Evolutionary conservation across 2,113 vertebrate species (phyloP), one percentile per base, ranked within the genome.

Genomic region (Bufo gargarizans): DNA sequence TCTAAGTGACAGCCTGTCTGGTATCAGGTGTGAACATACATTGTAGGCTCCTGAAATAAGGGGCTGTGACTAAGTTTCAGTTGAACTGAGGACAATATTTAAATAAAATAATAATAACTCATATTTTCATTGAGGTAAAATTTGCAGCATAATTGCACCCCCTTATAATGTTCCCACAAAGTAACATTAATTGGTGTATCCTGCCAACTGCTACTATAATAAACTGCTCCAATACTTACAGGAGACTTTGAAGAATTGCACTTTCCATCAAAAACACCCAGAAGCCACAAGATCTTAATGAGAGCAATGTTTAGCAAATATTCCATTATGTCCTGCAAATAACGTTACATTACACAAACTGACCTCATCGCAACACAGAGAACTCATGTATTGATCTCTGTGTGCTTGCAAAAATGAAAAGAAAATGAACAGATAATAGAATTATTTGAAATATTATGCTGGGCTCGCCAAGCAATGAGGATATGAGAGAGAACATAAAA

Each of bases 321-420:
- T 89, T 90, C 86, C 61, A 77, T 86, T 83, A 89, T 82, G 89
- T 88, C 85, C 65, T 1, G 84, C 11, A 90, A 91, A 89, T 85
- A 89, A 72, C 59, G 82, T 89, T 87, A 58, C 71, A 74, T 89
- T 88, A 88, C 90, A 50, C 76, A 89, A 55, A 6, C 13, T 91
- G 86, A 88, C 67, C 12, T 90, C 87, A 53, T 19, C 47, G 9
- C 19, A 45, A 63, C 11, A 3, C 16, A 63, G 79, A 63, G 17
- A 63, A 45, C 58, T 11, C 0, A 2, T 11, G 8, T 63, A 82
- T 63, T 82, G 58, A 82, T 82, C 58, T 63, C 79, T 10, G 58
- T 13, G 56, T 6, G 22, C 13, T 16, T 16, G 53, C 33, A 63
- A 63, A 81, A 82, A 82, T 33, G 20, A 56, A 49, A 33, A 56